A percentile compares a stretch with the other conserved stretches of the same genome.
These are phyloP conservation scores for Picathartes gymnocephalus DNA, from an alignment of 2,113 vertebrate genomes.

Conservation along the genomic window DNA sequence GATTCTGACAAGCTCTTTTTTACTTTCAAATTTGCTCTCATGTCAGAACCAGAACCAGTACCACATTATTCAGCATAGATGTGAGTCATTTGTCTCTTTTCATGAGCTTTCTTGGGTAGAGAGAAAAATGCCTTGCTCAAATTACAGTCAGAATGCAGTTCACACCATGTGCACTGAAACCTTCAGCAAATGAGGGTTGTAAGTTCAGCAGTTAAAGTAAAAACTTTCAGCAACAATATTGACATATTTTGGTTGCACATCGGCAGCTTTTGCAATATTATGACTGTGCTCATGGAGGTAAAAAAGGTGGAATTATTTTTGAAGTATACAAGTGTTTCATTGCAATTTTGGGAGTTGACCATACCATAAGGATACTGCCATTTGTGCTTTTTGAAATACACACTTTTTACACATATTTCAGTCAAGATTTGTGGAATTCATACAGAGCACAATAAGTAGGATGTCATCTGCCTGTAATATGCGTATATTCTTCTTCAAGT, in stretches of 20 bases:
- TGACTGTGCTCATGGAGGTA: background rate
- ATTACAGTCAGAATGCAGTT: background rate
- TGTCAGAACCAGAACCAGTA: background rate
- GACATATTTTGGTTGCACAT: background rate
- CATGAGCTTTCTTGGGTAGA: background rate
- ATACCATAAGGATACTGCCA: background rate
- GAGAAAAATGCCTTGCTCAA: background rate
- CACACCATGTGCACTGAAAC: background rate
- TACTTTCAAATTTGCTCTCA: background rate
- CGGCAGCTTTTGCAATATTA: background rate
- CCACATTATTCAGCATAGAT: background rate
- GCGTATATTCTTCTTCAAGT: background rate
- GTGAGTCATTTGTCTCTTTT: background rate
- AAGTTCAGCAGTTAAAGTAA: background rate
- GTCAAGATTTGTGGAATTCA: background rate
- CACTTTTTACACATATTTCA: background rate
- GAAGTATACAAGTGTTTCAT: background rate
- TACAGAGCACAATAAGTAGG: background rate
- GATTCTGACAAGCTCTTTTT: background rate
- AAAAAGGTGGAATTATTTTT: background rate
- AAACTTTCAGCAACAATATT: background rate
- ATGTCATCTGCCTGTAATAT: conserved; percentile 1
- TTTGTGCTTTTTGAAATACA: background rate
- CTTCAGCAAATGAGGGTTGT: background rate
- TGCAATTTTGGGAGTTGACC: background rate